phyloP scores from a whole-genome alignment of 2,113 vertebrate species.

The Pseudonaja textilis region DNA sequence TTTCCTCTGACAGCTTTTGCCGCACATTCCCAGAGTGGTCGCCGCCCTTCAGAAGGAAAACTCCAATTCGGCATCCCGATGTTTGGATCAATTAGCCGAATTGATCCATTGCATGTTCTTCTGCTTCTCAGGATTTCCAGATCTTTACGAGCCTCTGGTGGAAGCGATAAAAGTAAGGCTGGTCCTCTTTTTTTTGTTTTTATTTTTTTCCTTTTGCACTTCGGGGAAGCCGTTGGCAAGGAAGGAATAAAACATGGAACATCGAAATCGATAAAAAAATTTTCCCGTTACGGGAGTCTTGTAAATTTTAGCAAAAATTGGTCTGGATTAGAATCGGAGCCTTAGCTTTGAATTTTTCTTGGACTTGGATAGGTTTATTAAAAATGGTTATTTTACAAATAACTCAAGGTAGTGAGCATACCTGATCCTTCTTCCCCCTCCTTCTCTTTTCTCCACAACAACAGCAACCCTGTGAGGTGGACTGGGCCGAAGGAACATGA shows the following conservation, averaged over 20 bases:
- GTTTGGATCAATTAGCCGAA: conserved; percentile 74
- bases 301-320: not conserved
- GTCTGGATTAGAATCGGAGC: not conserved
- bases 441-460: not conserved
- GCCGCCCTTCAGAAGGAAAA: conserved; percentile 73
- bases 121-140: conserved; percentile 81
- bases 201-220: not conserved
- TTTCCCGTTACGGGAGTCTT: not conserved
- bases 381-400: not conserved
- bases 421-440: not conserved
- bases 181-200: rapidly evolving
- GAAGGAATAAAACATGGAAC: not conserved
- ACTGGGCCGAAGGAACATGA: not conserved
- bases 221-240: not conserved
- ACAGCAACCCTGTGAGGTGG: not conserved
- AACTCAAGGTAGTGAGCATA: not conserved
- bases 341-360: not conserved
- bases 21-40: conserved; percentile 77
- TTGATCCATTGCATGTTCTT: conserved; percentile 82
- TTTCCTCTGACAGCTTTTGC: conserved; percentile 67
- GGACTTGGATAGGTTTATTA: no score
- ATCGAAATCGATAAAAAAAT: not conserved
- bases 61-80: conserved; percentile 73
- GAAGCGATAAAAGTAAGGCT: conserved; percentile 75
- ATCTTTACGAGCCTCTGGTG: conserved; percentile 78